Conservation (phyloP, 2,888 invertebrate species). For the Myopa testacea region DNA sequence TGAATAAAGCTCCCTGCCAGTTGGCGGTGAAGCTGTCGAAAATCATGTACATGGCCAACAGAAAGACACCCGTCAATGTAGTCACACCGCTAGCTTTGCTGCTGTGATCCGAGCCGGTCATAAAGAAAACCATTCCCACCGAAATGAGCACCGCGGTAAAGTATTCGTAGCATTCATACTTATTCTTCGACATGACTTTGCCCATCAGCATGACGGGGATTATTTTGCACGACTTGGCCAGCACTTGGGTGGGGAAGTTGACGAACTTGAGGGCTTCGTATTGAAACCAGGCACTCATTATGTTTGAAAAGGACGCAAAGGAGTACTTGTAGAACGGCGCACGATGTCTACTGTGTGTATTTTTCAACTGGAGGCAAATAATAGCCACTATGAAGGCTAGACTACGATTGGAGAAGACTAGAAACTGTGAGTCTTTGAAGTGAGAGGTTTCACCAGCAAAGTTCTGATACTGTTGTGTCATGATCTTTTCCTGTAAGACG, state of each 20-base stretch:
- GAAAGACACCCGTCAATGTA: slow-evolving; percentile 84
- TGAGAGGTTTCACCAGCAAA: slow-evolving; percentile 72
- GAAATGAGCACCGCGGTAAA: slow-evolving; percentile 90
- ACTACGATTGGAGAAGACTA: slow-evolving; percentile 95
- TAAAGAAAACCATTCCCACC: slow-evolving; percentile 91
- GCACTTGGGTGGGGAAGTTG: slow-evolving; percentile 96
- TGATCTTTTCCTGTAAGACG: slow-evolving; percentile 96
- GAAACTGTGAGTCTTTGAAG: slow-evolving; percentile 95
- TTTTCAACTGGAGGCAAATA: slow-evolving; percentile 72
- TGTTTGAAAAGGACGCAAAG: slow-evolving; percentile 96
- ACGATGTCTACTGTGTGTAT: slow-evolving; percentile 75
- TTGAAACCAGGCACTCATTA: slow-evolving; percentile 99
- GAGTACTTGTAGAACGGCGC: slow-evolving; percentile 95
- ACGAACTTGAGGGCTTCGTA: slow-evolving; percentile 99
- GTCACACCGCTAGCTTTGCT: slow-evolving; percentile 75
- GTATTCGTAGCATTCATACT: slow-evolving; percentile 93
- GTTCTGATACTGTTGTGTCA: slow-evolving; percentile 86
- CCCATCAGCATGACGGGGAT: slow-evolving; percentile 99
- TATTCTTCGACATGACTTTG: slow-evolving; percentile 85
- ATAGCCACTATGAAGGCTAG: slow-evolving; percentile 83
- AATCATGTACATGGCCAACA: slow-evolving; percentile 89
- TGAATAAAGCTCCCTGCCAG: slow-evolving; percentile 95
- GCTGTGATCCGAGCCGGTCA: slow-evolving; percentile 81
- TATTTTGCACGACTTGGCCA: slow-evolving; percentile 98
- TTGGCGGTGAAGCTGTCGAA: slow-evolving; percentile 99